phyloP scores from a whole-genome alignment of 2,797 vertebrate genomes.

The Eremophila alpestris region DNA sequence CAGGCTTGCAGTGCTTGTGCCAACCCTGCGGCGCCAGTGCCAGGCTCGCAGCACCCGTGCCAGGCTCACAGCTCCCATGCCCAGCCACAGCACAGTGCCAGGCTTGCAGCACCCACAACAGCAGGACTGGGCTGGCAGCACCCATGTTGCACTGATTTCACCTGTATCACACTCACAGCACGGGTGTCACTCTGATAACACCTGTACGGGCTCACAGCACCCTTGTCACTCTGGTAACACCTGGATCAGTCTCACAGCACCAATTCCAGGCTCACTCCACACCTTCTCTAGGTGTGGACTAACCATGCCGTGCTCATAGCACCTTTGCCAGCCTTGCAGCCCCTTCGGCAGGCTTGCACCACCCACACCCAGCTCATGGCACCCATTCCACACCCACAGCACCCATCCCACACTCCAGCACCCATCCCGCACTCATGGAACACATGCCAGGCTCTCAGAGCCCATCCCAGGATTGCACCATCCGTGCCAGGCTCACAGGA shows the following conservation, averaged over 20 bases:
- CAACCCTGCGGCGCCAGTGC: neutral
- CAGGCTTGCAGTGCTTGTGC: neutral
- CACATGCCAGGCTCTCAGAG: neutral
- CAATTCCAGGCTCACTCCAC: neutral
- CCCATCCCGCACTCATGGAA: neutral
- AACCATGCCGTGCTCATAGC: neutral
- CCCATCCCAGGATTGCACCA: neutral
- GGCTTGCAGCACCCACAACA: neutral
- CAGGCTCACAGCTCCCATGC: neutral
- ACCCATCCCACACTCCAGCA: neutral
- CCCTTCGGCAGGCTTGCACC: rapidly evolving
- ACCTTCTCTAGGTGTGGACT: neutral
- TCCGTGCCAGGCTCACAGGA: neutral
- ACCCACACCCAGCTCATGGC: neutral
- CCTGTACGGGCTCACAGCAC: neutral
- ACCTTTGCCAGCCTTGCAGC: neutral
- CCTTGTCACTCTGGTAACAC: neutral
- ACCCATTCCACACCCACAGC: neutral
- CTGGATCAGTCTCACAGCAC: neutral
- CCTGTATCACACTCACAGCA: neutral
- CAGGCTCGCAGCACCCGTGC: neutral
- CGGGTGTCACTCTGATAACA: neutral
- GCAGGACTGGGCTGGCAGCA: neutral
- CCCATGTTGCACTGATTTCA: neutral
- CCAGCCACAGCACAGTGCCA: neutral